Evolutionary conservation across 2,888 invertebrate genomes (phyloP), one percentile per base, ranked within the genome.

Genomic region (Lycocerus yunnanus): DNA sequence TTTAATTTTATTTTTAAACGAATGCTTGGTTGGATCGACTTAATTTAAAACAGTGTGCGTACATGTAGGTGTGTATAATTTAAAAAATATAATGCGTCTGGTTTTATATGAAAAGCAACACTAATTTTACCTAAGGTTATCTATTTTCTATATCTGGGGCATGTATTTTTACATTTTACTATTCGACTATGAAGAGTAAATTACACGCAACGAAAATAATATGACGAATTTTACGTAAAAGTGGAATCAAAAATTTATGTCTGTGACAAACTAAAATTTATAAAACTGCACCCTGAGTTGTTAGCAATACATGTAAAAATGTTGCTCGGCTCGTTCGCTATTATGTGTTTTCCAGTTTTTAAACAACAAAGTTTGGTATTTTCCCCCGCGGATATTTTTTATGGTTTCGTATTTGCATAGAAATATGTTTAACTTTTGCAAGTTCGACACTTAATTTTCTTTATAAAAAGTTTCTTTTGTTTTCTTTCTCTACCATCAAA

Each of bases 291-390:
- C 43, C 43, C 43, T 43, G 43, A n/a, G n/a, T 43, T 43, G n/a
- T 43, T 43, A 43, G n/a, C 43, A n/a, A 43, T 43, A 43, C 21
- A 24, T 43, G 43, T 6, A 43, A 43, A 43, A 43, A 43, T 43
- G 43, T n/a, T 43, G 43, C 8, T 43, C 43, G 6, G 27, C 13
- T 27, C 13, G 13, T 5, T 27, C 27, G 13, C 21, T 24, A 24
- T 6, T n/a, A 43, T 43, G n/a, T n/a, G 43, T 43, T 43, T 61
- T 61, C 27, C 27, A 63, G 43, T 67, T 65, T 77, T 72, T 66
- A 68, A 24, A 76, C 21, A 27, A 66, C 18, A 61, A 61, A 61
- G 13, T 61, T 18, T 65, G 21, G 11, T n/a, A 65, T 65, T 18
- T 65, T 69, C 58, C 20, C 69, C 27, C 73, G 24, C 43, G 43